These are phyloP conservation scores for Coenonympha glycerion DNA, from an alignment of 2,888 invertebrate species.

Conservation along the genomic window DNA sequence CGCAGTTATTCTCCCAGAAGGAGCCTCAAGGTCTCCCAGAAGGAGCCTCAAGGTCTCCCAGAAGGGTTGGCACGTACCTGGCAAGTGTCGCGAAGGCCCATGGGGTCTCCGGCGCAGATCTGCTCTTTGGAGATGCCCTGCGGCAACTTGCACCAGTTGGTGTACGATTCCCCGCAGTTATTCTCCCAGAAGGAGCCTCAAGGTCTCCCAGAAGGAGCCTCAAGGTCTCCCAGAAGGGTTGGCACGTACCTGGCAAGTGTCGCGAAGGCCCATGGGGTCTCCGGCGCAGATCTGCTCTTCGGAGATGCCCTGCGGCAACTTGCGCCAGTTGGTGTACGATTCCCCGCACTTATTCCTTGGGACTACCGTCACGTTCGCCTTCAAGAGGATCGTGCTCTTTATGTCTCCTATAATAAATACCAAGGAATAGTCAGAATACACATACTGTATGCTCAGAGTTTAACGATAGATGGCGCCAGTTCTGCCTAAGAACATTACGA, in stretches of 20 bases:
- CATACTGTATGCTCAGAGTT: no score
- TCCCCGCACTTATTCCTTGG: slow-evolving; percentile 39
- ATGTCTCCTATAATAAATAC: slow-evolving; percentile 40
- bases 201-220: no score
- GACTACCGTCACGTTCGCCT: slow-evolving; percentile 54
- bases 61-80: slow-evolving; percentile 40
- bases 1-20: slow-evolving; percentile 39
- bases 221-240: slow-evolving; percentile 40
- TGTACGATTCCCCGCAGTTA: slow-evolving; percentile 48
- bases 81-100: slow-evolving; percentile 53
- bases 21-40: slow-evolving; percentile 46
- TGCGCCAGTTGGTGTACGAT: slow-evolving; percentile 50
- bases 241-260: slow-evolving; percentile 56
- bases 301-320: slow-evolving; percentile 51
- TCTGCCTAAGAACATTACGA: no score
- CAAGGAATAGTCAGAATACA: no score
- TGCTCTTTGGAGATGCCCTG: slow-evolving; percentile 49
- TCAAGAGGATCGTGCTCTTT: slow-evolving; percentile 48
- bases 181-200: no score
- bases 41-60: slow-evolving; percentile 44
- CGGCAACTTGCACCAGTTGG: slow-evolving; percentile 52
- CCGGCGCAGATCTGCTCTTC: slow-evolving; percentile 60
- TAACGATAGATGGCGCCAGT: no score
- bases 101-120: slow-evolving; percentile 61
- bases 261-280: slow-evolving; percentile 49